Evolutionary conservation across 1,140 invertebrate species (phyloP).

Genomic region (Rhagoletis pomonella): DNA sequence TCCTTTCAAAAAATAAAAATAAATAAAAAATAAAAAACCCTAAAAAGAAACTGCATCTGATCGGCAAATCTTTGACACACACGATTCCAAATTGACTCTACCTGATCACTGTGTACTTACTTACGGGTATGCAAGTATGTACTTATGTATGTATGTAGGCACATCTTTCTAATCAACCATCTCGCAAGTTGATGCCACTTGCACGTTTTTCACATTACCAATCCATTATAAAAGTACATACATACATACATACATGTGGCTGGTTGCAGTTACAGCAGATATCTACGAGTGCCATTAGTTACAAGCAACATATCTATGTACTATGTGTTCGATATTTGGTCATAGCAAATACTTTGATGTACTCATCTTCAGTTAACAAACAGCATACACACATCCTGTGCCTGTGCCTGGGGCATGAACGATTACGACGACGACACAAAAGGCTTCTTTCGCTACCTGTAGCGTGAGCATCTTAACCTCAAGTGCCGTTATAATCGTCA

Average conservation of each 20-base stretch:
- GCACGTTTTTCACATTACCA: constrained; percentile 43
- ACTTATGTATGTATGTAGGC: not conserved
- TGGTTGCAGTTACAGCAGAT: not conserved
- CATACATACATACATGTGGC: not conserved
- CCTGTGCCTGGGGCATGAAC: too few relatives aligned
- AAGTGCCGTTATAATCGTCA: constrained; percentile 42
- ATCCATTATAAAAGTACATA: not conserved
- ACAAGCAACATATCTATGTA: not conserved
- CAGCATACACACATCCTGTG: not conserved
- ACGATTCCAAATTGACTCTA: constrained; percentile 2
- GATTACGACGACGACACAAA: too few relatives aligned
- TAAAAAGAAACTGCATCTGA: not conserved
- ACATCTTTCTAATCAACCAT: not conserved
- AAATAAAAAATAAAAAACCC: not conserved
- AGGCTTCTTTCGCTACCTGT: too few relatives aligned
- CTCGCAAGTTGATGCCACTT: not conserved
- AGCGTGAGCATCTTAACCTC: constrained; percentile 27
- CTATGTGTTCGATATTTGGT: not conserved
- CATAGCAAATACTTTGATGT: not conserved
- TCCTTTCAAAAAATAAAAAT: not conserved
- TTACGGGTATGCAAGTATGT: not conserved
- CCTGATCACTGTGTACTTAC: not conserved
- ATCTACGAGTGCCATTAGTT: not conserved
- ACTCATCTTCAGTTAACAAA: not conserved
- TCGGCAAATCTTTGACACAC: constrained; percentile 12